Evolutionary conservation across 2,113 vertebrate species (phyloP), one percentile per base, ranked within the genome.

Genomic region (Nycticebus coucang): DNA sequence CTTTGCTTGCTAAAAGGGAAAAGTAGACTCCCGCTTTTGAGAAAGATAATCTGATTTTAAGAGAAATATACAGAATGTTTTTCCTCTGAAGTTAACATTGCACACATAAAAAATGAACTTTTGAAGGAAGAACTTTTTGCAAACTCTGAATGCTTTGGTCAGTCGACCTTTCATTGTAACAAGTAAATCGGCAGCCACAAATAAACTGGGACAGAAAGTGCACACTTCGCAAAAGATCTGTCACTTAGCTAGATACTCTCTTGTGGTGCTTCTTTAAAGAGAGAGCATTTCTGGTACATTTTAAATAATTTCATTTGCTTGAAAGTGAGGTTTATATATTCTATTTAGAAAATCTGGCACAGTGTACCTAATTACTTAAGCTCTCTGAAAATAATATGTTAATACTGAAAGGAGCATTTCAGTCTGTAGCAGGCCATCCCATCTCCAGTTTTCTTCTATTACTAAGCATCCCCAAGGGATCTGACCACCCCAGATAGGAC

Each of bases 101-200:
- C 60, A 37, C 8, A 91, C 10, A 24, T 85, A 91, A 88, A 68
- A 68, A 68, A 74, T 12, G 41, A 86, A 85, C 13, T 72, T 86
- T 79, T 68, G 91, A 74, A 91, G 66, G 91, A 74, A 91, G 66
- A 91, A 95, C 71, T 89, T 83, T 83, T 87, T 91, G 18, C 33
- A 95, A 86, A 87, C 28, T 79, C 71, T 41, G n/a, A 50, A 26
- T 69, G 24, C 28, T 62, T 68, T 64, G 64, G 37, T 28, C 17
- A 41, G 5, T 55, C 91, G 69, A 62, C 2, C 83, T 95, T 79
- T 89, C 22, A 89, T 55, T 35, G 12, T 91, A 55, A 81, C 30
- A 37, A 89, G 35, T 37, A 59, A 35, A 79, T 89, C 0, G 1
- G 28, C 93, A 92, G 89, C 28, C 53, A 55, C 13, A 72, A 22